Conservation (phyloP, 2,888 invertebrate genomes). For the Resseliella maxima region DNA sequence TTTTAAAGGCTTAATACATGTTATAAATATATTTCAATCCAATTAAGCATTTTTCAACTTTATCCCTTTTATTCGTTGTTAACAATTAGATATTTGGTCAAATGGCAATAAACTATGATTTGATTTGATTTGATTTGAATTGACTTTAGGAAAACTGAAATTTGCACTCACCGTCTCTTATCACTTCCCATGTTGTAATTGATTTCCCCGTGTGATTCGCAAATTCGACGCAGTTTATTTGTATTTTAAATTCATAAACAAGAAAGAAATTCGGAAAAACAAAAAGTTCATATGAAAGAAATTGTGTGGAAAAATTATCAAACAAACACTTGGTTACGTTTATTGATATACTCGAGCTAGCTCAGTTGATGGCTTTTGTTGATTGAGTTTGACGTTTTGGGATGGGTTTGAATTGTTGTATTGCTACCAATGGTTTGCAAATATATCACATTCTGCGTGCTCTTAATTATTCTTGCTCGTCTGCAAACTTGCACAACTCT, state of each 20-base stretch:
- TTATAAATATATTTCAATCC: neutral
- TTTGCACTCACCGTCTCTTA: slow-evolving; percentile 56
- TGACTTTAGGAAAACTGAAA: no score
- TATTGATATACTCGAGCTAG: slow-evolving; percentile 45
- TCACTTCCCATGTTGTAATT: slow-evolving; percentile 57
- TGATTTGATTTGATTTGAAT: neutral
- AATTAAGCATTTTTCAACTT: neutral
- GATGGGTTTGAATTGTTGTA: neutral
- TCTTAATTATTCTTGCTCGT: neutral
- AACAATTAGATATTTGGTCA: neutral
- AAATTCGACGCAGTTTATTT: slow-evolving; percentile 14
- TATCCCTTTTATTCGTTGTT: no score
- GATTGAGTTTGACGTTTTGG: slow-evolving; percentile 49
- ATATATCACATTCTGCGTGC: neutral
- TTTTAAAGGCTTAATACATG: neutral
- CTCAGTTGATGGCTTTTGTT: slow-evolving; percentile 28
- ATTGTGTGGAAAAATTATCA: slow-evolving; percentile 24
- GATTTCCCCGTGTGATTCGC: neutral
- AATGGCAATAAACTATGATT: neutral
- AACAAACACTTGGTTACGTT: slow-evolving; percentile 55
- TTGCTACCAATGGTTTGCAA: neutral
- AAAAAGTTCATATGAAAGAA: slow-evolving; percentile 49
- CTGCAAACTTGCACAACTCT: neutral
- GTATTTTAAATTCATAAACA: neutral
- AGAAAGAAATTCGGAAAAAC: slow-evolving; percentile 49